Evolutionary conservation across 2,113 vertebrate genomes (phyloP).

Genomic region (Brienomyrus longianalis): DNA sequence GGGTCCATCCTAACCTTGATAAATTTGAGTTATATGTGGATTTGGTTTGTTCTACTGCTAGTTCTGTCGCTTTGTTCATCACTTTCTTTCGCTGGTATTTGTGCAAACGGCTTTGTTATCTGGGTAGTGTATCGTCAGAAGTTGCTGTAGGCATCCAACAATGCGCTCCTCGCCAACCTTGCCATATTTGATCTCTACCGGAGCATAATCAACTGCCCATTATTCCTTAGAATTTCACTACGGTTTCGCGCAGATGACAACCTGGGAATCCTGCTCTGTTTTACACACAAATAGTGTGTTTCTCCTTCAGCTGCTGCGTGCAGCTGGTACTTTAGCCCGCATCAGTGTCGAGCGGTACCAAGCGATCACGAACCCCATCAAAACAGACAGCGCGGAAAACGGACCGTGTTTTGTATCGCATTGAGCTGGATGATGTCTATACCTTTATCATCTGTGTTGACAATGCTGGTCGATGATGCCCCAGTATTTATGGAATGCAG

Average conservation of each 20-base stretch:
- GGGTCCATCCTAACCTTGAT: slow-evolving; percentile 39
- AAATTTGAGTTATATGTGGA: slow-evolving; percentile 29
- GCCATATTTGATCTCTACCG: slow-evolving; percentile 54
- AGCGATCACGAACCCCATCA: slow-evolving; percentile 58
- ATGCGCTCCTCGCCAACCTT: slow-evolving; percentile 59
- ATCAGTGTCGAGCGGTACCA: slow-evolving; percentile 62
- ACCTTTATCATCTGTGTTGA: slow-evolving; percentile 42
- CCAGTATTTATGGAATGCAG: slow-evolving; percentile 49
- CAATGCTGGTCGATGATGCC: slow-evolving; percentile 45
- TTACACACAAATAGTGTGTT: slow-evolving; percentile 49
- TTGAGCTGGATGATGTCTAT: slow-evolving; percentile 53
- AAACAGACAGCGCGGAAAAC: slow-evolving; percentile 39
- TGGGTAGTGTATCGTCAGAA: slow-evolving; percentile 56
- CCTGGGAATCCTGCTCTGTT: slow-evolving; percentile 42
- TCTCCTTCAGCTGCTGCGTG: slow-evolving; percentile 60
- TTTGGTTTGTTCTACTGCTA: slow-evolving; percentile 41
- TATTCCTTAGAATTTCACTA: slow-evolving; percentile 47
- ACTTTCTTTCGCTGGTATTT: slow-evolving; percentile 49
- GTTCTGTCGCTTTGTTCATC: slow-evolving; percentile 46
- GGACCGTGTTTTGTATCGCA: slow-evolving; percentile 44
- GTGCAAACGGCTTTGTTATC: slow-evolving; percentile 58
- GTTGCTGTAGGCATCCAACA: slow-evolving; percentile 55
- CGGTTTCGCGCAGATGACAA: slow-evolving; percentile 20
- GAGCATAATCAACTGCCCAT: slow-evolving; percentile 55
- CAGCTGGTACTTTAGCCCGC: slow-evolving; percentile 59